Conservation (phyloP, 2,113 vertebrate species). For the Mystacornis crossleyi region DNA sequence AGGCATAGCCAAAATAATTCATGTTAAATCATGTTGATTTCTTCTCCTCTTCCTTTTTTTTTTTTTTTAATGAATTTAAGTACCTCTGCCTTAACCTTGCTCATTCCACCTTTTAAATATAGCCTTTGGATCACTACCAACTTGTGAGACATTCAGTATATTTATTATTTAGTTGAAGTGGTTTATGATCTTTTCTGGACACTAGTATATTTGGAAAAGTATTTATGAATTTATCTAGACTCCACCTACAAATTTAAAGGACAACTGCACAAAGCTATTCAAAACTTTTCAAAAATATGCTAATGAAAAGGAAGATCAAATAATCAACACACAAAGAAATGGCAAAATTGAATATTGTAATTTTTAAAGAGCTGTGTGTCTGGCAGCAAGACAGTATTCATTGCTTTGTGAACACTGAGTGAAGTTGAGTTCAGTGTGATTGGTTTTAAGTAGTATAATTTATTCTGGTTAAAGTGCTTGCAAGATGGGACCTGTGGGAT, state of each 20-base stretch:
- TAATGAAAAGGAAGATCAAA: neutral
- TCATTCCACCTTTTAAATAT: neutral
- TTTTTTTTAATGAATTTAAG: neutral
- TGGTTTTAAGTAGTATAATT: neutral
- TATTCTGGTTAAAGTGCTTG: neutral
- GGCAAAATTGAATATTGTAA: neutral
- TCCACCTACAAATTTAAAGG: neutral
- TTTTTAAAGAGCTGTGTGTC: neutral
- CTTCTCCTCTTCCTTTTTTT: neutral
- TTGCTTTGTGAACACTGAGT: neutral
- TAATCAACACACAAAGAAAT: neutral
- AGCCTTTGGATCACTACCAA: neutral
- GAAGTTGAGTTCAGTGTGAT: neutral
- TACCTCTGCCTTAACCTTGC: neutral
- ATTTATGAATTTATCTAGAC: neutral
- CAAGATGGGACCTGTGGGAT: neutral
- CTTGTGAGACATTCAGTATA: neutral
- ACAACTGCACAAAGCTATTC: neutral
- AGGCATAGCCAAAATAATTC: neutral
- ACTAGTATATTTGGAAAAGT: neutral
- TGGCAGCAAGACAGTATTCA: neutral
- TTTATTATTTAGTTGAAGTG: neutral
- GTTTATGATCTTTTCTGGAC: neutral
- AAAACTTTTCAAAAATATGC: neutral
- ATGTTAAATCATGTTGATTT: neutral